Conservation (phyloP, 2,888 invertebrate species). For the Spisula solida region DNA sequence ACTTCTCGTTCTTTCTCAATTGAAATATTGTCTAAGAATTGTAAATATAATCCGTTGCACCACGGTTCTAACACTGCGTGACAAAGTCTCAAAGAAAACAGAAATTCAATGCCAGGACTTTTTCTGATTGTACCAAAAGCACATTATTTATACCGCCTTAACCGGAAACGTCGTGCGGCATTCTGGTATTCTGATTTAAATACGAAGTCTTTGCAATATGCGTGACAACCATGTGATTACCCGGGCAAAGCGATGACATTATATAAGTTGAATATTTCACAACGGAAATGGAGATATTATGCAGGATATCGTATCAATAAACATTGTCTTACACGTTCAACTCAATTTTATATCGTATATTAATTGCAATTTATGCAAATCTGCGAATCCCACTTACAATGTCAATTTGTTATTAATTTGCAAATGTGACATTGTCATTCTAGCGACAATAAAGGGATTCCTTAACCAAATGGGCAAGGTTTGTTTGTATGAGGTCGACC, state of each 20-base stretch:
- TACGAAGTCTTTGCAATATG: background rate
- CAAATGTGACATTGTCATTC: background rate
- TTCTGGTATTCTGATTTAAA: conserved; percentile 20
- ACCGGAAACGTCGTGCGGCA: background rate
- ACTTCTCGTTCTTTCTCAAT: background rate
- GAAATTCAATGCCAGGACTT: background rate
- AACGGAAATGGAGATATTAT: conserved; percentile 1
- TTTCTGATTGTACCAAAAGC: background rate
- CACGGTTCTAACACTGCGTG: background rate
- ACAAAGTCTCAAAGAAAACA: conserved; percentile 1
- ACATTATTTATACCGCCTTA: background rate
- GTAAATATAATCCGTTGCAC: conserved; percentile 19
- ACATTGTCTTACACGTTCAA: background rate
- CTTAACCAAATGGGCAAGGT: too few species aligned
- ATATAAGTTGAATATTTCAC: conserved; percentile 12
- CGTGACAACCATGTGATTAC: conserved; percentile 1
- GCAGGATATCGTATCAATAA: background rate
- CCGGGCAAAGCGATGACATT: background rate
- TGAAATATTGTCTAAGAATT: conserved; percentile 8
- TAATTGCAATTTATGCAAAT: conserved; percentile 20
- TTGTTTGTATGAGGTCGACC: too few species aligned
- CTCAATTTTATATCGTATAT: background rate
- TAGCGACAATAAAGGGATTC: background rate
- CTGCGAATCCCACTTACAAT: background rate
- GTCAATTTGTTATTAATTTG: conserved; percentile 8